Percentiles rank a stretch among this genome's conserved stretches.
Evolutionary conservation across 2,797 vertebrate genomes (phyloP).

Genomic region (Hypotaenidia philippensis): DNA sequence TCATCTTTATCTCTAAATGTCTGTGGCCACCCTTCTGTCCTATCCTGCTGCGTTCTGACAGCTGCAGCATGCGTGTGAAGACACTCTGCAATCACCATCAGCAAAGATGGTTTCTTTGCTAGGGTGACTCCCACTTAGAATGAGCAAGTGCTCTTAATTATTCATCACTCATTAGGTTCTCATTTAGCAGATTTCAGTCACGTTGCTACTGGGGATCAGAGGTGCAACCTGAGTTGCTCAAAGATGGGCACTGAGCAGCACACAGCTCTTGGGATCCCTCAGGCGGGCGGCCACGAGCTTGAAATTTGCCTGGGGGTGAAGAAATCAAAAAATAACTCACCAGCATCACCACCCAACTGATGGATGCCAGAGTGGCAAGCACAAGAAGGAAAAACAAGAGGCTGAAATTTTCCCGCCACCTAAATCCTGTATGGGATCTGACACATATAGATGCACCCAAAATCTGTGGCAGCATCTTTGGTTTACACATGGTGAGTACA

Average conservation of each 20-base stretch:
- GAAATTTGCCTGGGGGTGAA: neutral
- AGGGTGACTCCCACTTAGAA: neutral
- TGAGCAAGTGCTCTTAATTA: conserved; percentile 11
- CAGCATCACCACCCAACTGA: neutral
- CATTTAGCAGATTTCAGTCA: neutral
- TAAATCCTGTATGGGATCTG: neutral
- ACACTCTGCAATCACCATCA: neutral
- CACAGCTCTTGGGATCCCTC: neutral
- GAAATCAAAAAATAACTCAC: neutral
- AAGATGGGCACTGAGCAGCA: neutral
- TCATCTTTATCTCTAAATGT: neutral
- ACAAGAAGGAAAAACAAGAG: neutral
- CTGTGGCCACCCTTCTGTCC: neutral
- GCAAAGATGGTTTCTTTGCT: neutral
- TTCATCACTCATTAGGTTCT: neutral
- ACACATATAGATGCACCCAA: neutral
- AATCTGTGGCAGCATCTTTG: neutral
- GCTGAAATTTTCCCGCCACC: neutral
- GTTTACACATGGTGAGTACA: neutral
- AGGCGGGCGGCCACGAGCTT: neutral
- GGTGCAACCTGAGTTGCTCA: neutral
- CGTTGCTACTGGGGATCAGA: neutral
- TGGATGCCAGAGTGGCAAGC: neutral
- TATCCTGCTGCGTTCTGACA: neutral
- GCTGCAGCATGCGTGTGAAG: neutral